These are phyloP conservation scores for Lasioglossum lativentre DNA, from an alignment of 2,888 invertebrate species.

Conservation along the genomic window DNA sequence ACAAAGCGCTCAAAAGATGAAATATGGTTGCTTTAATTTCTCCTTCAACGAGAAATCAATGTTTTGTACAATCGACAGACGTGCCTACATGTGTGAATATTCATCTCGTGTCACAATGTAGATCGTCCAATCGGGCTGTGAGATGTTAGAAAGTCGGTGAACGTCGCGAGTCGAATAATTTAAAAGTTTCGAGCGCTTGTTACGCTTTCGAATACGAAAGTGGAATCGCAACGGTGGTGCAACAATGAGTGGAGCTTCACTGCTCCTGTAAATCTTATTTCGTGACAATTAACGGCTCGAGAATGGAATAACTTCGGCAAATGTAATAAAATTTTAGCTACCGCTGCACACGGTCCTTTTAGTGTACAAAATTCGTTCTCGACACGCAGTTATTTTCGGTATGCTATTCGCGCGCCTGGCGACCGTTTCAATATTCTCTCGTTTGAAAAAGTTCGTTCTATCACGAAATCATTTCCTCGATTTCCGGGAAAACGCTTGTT, in stretches of 20 bases:
- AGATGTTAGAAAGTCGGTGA: not conserved
- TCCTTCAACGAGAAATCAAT: not conserved
- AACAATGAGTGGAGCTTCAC: slow-evolving; percentile 46
- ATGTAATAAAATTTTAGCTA: slow-evolving; percentile 37
- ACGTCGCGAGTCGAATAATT: not conserved
- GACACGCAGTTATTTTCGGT: not conserved
- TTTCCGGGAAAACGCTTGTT: not conserved
- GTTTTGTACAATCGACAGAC: not conserved
- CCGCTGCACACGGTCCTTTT: not conserved
- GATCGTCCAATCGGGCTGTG: not conserved
- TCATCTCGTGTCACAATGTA: not conserved
- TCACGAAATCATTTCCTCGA: not conserved
- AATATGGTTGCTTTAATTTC: not conserved
- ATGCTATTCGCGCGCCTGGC: not conserved
- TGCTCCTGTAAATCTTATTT: slow-evolving; percentile 60
- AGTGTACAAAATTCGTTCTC: not conserved
- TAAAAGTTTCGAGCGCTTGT: slow-evolving; percentile 6
- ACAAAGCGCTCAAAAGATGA: not conserved
- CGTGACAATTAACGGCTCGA: slow-evolving; percentile 53
- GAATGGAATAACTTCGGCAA: slow-evolving; percentile 45
- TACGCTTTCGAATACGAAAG: slow-evolving; percentile 15
- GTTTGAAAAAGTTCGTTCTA: not conserved
- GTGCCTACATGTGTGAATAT: not conserved
- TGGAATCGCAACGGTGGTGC: slow-evolving; percentile 43
- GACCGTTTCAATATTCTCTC: not conserved